These are phyloP conservation scores for Brachymystax lenok DNA, from an alignment of 2,797 vertebrate genomes.

Conservation along the genomic window DNA sequence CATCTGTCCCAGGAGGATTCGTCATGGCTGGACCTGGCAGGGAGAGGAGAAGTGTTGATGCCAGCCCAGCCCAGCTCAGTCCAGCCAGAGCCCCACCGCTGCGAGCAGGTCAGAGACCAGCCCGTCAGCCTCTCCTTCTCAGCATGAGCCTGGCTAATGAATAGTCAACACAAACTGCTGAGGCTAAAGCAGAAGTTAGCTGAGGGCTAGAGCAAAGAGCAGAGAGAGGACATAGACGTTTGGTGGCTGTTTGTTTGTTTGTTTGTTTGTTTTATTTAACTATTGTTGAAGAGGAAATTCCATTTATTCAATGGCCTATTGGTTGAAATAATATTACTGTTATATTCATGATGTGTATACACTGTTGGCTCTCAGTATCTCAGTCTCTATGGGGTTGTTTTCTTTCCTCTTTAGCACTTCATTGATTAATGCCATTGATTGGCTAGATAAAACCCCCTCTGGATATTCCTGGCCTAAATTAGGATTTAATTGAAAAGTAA, in stretches of 20 bases:
- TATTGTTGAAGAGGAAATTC: slow-evolving; percentile 34
- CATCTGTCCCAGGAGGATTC: background rate
- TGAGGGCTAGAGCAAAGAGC: background rate
- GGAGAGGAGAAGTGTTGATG: background rate
- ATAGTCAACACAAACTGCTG: slow-evolving; percentile 8
- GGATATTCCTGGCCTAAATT: slow-evolving; percentile 32
- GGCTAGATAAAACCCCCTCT: slow-evolving; percentile 48
- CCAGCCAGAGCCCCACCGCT: slow-evolving; percentile 36
- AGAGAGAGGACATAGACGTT: slow-evolving; percentile 36
- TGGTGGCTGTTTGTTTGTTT: slow-evolving; percentile 36
- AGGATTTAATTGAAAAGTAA: slow-evolving; percentile 18
- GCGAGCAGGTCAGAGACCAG: slow-evolving; percentile 62
- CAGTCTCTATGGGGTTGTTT: slow-evolving; percentile 28
- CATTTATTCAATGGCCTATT: background rate
- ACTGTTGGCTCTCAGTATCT: background rate
- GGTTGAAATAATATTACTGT: background rate
- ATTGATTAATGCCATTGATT: slow-evolving; percentile 68
- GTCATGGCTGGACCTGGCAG: background rate
- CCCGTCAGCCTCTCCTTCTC: slow-evolving; percentile 50
- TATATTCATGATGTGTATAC: background rate
- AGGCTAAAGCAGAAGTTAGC: background rate
- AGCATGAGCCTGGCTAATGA: slow-evolving; percentile 7
- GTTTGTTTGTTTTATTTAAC: slow-evolving; percentile 46
- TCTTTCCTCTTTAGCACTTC: slow-evolving; percentile 55
- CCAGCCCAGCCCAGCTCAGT: background rate